Percentiles rank a stretch among this genome's conserved stretches.
phyloP scores from a whole-genome alignment of 1,140 invertebrate species.

The Heliconius nattereri region DNA sequence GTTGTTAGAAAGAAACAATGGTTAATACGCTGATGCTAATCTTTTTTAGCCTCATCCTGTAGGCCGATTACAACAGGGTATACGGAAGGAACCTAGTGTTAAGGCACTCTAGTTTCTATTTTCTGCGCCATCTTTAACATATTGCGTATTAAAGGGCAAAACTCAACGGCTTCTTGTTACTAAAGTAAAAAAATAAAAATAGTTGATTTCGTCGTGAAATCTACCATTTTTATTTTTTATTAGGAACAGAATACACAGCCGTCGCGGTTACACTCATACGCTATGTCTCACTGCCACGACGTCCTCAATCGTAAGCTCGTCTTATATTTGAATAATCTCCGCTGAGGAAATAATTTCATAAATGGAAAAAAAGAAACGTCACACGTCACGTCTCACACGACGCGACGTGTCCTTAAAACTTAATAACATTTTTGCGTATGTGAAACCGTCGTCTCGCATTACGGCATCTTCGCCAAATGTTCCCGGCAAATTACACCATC shows the following conservation, averaged over 20 bases:
- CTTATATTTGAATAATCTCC: conserved; percentile 44
- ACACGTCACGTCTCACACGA: conserved; percentile 47
- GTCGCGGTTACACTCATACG: too few relatives aligned
- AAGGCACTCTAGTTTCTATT: too few relatives aligned
- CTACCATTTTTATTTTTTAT: too few relatives aligned
- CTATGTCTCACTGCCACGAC: too few relatives aligned
- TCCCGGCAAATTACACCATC: conserved; percentile 76
- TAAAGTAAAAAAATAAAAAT: too few relatives aligned
- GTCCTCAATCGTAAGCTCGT: conserved; percentile 9
- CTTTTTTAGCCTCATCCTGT: not conserved
- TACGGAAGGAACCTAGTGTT: too few relatives aligned
- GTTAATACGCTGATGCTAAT: conserved; percentile 46
- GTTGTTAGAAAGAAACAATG: conserved; percentile 53
- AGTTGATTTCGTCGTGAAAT: too few relatives aligned
- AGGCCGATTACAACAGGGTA: too few relatives aligned
- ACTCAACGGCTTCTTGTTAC: too few relatives aligned
- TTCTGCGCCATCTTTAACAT: too few relatives aligned
- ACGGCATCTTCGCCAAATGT: conserved; percentile 60
- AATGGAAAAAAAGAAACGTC: conserved; percentile 45
- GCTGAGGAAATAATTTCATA: conserved; percentile 41
- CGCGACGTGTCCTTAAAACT: conserved; percentile 63
- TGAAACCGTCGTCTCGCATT: conserved; percentile 63
- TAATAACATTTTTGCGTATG: conserved; percentile 75
- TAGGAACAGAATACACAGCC: too few relatives aligned
- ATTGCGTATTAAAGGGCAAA: too few relatives aligned